phyloP scores from a whole-genome alignment of 2,888 invertebrate genomes.

The Caenorhabditis sulstoni region DNA sequence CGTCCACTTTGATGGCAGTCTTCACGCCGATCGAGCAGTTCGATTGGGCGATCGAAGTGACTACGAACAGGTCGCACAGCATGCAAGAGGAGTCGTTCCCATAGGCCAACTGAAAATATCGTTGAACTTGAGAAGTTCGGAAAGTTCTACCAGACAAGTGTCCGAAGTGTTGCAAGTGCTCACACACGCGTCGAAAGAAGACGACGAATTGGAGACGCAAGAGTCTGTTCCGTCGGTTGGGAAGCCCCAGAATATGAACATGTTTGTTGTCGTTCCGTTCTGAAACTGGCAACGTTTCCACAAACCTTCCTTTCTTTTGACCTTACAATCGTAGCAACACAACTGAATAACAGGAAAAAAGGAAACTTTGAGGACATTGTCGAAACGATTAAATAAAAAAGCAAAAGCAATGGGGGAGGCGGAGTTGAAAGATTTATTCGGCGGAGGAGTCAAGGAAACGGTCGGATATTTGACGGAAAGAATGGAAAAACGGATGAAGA shows the following conservation, averaged over 20 bases:
- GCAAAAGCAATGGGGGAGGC: too few species aligned
- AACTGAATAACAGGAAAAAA: not conserved
- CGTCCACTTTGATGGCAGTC: slow-evolving; percentile 8
- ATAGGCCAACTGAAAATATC: not conserved
- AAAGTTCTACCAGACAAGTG: slow-evolving; percentile 4
- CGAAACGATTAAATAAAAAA: too few species aligned
- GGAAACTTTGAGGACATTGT: not conserved
- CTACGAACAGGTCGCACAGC: slow-evolving; percentile 1
- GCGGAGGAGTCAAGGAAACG: too few species aligned
- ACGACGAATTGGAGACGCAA: slow-evolving; percentile 1
- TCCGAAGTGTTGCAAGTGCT: not conserved
- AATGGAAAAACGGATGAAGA: too few species aligned
- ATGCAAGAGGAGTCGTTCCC: slow-evolving; percentile 12
- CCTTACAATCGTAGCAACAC: too few species aligned
- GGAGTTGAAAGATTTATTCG: too few species aligned
- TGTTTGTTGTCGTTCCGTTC: not conserved
- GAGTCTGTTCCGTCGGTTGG: slow-evolving; percentile 1
- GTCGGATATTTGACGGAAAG: too few species aligned
- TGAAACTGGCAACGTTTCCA: not conserved
- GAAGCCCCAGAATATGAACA: slow-evolving; percentile 14
- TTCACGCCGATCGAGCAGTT: not conserved
- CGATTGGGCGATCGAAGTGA: slow-evolving; percentile 2
- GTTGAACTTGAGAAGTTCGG: not conserved
- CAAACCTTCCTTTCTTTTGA: too few species aligned
- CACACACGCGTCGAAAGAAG: slow-evolving; percentile 3